Evolutionary conservation across 2,888 invertebrate species (phyloP), one percentile per base, ranked within the genome.

Genomic region (Mythimna albipuncta): DNA sequence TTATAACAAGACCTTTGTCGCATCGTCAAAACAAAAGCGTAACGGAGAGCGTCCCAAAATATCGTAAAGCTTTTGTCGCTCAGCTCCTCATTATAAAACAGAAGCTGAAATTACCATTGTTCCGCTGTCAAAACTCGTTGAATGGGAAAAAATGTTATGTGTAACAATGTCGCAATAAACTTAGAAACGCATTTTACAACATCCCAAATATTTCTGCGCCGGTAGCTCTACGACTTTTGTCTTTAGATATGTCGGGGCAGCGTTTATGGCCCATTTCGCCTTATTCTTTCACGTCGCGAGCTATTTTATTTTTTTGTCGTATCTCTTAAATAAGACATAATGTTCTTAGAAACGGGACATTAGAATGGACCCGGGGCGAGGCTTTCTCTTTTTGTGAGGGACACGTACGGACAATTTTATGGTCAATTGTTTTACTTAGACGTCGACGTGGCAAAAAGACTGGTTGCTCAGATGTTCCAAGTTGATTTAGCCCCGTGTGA

Each of bases 261-360:
- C 88, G 90, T 95, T 95, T 95, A 95, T 94, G 92, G 92, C 89
- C 93, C 93, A 93, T 95, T 94, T 92, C 89, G 93, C 93, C 90
- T 93, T 93, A 94, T 94, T 93, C 92, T 93, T 93, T 91, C 92
- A 90, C 89, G 90, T 89, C 85, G 89, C 89, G 91, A 89, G 91
- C 93, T 90, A 91, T 93, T 92, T 93, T 92, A 92, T 93, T 95
- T 93, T 26, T 93, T 94, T 94, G 93, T 93, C 92, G 91, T 92
- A 89, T 93, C 93, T 91, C 92, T 95, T 94, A 96, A 96, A 95
- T 95, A 95, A 95, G 95, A 96, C 95, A 93, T 96, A 94, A 96
- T 95, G 94, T 95, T 95, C 95, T 94, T 88, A 95, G 95, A 94
- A 95, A 94, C 93, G 94, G 92, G 90, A 93, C 93, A 93, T 95